Evolutionary conservation across 1,140 invertebrate genomes (phyloP), one percentile per base, ranked within the genome.

Genomic region (Papilio helenus): DNA sequence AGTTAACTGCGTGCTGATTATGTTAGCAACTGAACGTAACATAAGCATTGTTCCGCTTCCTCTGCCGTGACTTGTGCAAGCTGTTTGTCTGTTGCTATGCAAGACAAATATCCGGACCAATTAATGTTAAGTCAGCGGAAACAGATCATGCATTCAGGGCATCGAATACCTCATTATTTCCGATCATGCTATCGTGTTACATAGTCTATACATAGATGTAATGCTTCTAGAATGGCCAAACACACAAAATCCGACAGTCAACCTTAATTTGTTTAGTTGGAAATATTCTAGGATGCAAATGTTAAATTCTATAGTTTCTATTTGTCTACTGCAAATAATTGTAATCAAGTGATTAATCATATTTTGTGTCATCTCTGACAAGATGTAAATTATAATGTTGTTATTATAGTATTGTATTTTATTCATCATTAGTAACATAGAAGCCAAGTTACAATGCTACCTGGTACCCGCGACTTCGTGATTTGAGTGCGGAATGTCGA

Each of bases 281-380:
- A 51, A 51, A 51, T 51, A 18, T 18, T 18, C 16, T n/a, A 51
- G n/a, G 49, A 51, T 51, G 1, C 16, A n/a, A 16, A 18, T 51
- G 16, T 1, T 51, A 51, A 51, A 51, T 18, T 51, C 5, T 51
- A n/a, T 51, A 18, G 49, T 51, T 51, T 46, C 12, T 46, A 16
- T 46, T 51, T 51, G 79, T 79, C 55, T 39, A 46, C 4, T 61
- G 23, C 44, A 58, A 23, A 65, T 73, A 29, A 61, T 26, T 26
- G 58, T 61, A 61, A 61, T 61, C 58, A 61, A 61, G 23, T 61
- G 12, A 61, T 61, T 61, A 61, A 61, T 61, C 58, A 61, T 61
- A 9, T 26, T 12, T 26, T 61, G 7, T 61, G 58, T 26, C 58
- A 61, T 61, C 55, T 58, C 20, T 29, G 58, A 26, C 58, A 61